Percentiles rank a stretch among this genome's conserved stretches.
phyloP scores from a whole-genome alignment of 92 coral and sea anemone species.

The Umimayanthus kanabou region DNA sequence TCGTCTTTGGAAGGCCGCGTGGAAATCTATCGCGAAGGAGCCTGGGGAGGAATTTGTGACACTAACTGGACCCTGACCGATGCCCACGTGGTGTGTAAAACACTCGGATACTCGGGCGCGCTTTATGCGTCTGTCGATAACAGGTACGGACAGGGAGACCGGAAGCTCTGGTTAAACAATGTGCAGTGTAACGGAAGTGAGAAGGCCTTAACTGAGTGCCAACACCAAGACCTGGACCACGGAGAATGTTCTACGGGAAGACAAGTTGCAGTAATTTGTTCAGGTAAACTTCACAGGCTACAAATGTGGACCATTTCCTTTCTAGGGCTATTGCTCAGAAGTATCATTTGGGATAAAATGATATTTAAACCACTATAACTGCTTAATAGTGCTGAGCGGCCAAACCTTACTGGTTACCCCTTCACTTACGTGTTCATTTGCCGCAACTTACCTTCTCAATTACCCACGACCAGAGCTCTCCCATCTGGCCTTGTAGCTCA shows the following conservation, averaged over 20 bases:
- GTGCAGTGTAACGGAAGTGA: not conserved
- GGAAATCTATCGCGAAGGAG: not conserved
- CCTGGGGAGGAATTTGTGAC: conserved; percentile 2
- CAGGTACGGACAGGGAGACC: not conserved
- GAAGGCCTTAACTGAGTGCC: not conserved
- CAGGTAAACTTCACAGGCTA: not conserved
- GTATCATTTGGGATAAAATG: too few species aligned
- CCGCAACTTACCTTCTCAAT: too few species aligned
- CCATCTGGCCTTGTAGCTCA: too few species aligned
- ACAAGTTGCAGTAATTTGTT: not conserved
- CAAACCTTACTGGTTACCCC: too few species aligned
- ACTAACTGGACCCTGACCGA: not conserved
- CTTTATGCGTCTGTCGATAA: not conserved
- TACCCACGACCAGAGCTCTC: too few species aligned
- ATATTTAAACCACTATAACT: too few species aligned
- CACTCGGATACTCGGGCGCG: conserved; percentile 3
- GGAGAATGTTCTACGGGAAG: not conserved
- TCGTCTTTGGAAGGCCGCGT: not conserved
- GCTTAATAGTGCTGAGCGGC: too few species aligned
- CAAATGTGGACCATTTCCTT: too few species aligned
- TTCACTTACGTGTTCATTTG: too few species aligned
- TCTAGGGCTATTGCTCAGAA: too few species aligned
- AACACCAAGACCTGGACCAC: not conserved
- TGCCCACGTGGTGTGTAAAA: conserved; percentile 4
- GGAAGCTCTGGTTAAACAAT: not conserved